Base-by-base conservation (phyloP, 2,113 vertebrate species). In the Synchiropus splendidus region DNA sequence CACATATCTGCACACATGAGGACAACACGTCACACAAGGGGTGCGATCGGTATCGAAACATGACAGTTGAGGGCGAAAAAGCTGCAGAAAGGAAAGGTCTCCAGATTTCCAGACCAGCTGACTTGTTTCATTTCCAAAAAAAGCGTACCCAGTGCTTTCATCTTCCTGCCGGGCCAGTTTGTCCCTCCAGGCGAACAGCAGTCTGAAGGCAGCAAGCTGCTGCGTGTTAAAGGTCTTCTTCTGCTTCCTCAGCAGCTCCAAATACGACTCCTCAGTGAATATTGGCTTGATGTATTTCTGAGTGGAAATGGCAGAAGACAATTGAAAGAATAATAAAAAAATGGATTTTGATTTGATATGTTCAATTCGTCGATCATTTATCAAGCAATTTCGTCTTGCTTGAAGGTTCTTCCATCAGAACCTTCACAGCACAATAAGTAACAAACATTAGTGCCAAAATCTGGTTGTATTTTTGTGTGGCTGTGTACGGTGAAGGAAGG, bases 221-320 rank as follows among this genome's bases (percentile, higher is more conserved):
- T 97, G 93, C 0, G 89, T 89, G 74, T 97, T 90, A 37, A 96
- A 91, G 40, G 85, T 86, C 58, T 72, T 92, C 53, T 94, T 99
- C 70, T 97, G 94, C 75, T 86, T 96, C 45, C 80, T 86, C 51
- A 90, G 91, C 14, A 96, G 80, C 48, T 98, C 92, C 44, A 92
- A 78, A 77, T 98, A 97, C 1, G 92, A 94, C 55, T 97, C 89
- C 18, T 97, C 90, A 1, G 92, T 89, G 67, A 86, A 97, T 59
- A 98, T 85, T 3, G 92, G 92, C 65, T 99, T 99, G 63, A 77
- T 12, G 34, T 94, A 99, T 89, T 88, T 95, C 95, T 99, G 72
- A 11, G 60, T 10, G 30, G 12, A 2, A 0, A n/a, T 13, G 18
- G 12, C 3, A 52, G 1, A 54, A 14, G 16, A 35, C 12, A 51